Evolutionary conservation across 2,888 invertebrate genomes (phyloP), one percentile per base, ranked within the genome.

Genomic region (Cenopis cana): DNA sequence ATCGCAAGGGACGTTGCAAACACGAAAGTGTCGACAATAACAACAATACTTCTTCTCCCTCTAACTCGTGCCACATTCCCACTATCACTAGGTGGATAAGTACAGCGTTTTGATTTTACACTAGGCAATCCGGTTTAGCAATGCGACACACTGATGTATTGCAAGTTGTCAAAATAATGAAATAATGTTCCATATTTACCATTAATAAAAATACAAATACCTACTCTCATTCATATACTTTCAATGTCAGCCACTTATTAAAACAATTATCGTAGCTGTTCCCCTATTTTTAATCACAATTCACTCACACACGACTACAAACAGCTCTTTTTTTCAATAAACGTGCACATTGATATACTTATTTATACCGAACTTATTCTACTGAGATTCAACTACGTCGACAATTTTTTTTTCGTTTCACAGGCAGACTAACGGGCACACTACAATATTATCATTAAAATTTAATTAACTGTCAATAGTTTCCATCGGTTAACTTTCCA

Each of bases 121-220:
- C 91, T 93, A 93, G 91, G 89, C 91, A 83, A 88, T 89, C 88
- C 89, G 89, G 88, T 87, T 88, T 77, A 84, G 86, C 86, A 71
- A 67, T 61, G 61, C 55, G 38, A 50, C 29, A 14, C 14, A 66
- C 24, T 2, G 12, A 5, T 38, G 20, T 36, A 20, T 9, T 29
- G 29, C 5, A 52, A 62, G 9, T 2, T 36, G 18, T 12, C 38
- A 5, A 38, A 56, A 17, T 29, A 8, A n/a, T 5, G 33, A 33
- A 3, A 55, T 2, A 55, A n/a, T 55, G 24, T 55, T 55, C 20
- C 55, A 50, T 50, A 17, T 10, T 50, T 50, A 18, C 18, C 18
- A 50, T 50, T 50, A 3, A 50, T 33, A 33, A 33, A 33, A 33
- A 24, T 4, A n/a, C n/a, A n/a, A n/a, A n/a, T n/a, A n/a, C n/a